A percentile compares a stretch with the other conserved stretches of the same genome.
These are phyloP conservation scores for Pseudobourletiella spinata DNA, from an alignment of 1,140 invertebrate genomes.

Conservation along the genomic window DNA sequence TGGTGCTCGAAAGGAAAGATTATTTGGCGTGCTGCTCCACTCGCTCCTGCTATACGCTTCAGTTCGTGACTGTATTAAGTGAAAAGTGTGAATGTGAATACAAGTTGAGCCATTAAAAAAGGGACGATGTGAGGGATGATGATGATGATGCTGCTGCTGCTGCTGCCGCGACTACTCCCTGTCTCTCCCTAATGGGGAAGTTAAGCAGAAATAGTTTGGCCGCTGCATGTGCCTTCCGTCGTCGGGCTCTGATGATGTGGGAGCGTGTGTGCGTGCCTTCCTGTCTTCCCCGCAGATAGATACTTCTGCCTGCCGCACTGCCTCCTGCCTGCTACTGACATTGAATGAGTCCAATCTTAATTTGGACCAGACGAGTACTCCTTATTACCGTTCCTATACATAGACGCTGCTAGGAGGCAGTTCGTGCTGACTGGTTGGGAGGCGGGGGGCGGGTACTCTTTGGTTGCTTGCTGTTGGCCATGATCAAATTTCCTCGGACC, in stretches of 20 bases:
- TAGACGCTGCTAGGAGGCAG: too few species aligned
- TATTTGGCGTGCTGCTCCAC: too few species aligned
- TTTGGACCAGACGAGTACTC: neutral
- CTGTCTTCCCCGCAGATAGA: too few species aligned
- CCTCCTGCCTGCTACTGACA: neutral
- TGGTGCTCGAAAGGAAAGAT: too few species aligned
- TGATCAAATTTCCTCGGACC: neutral
- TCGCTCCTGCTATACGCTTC: too few species aligned
- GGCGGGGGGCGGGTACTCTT: neutral
- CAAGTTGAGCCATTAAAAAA: neutral
- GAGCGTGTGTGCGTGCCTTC: neutral
- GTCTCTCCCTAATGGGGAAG: neutral
- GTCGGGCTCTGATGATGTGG: too few species aligned
- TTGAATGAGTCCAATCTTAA: neutral
- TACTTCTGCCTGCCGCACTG: too few species aligned
- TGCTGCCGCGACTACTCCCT: too few species aligned
- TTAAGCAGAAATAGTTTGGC: constrained; percentile 1
- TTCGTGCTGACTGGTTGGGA: too few species aligned
- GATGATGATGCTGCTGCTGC: too few species aligned
- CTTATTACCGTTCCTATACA: neutral
- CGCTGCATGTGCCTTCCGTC: too few species aligned
- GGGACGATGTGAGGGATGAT: too few species aligned
- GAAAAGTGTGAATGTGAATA: neutral
- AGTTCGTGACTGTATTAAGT: neutral
- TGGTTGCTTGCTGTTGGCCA: neutral